A percentile compares a stretch with the other conserved stretches of the same genome.
phyloP scores from a whole-genome alignment of 2,888 invertebrate species.

The Drosophila lutescens region DNA sequence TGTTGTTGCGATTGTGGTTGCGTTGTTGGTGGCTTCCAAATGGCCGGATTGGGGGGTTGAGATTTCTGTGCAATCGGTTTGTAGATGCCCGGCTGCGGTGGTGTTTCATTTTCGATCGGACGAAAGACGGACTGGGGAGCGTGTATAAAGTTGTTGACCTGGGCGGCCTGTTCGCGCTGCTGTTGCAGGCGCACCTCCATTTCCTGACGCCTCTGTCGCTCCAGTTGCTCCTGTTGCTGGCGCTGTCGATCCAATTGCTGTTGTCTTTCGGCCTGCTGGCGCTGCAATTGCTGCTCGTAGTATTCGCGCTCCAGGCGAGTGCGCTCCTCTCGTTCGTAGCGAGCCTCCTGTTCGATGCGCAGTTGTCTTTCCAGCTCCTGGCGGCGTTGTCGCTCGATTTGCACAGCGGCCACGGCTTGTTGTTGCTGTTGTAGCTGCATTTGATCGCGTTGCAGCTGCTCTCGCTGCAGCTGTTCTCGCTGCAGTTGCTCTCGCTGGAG shows the following conservation, averaged over 20 bases:
- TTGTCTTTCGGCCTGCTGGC: constrained; percentile 47
- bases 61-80: constrained; percentile 77
- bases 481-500: constrained; percentile 34
- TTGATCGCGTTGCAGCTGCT: constrained; percentile 63
- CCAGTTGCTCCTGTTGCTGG: constrained; percentile 53
- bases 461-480: constrained; percentile 67
- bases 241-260: constrained; percentile 66
- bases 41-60: constrained; percentile 40
- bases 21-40: constrained; percentile 51
- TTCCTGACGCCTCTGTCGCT: constrained; percentile 67
- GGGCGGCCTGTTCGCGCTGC: constrained; percentile 84
- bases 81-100: constrained; percentile 65
- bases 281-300: constrained; percentile 73
- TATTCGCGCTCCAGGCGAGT: constrained; percentile 84
- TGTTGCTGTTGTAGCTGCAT: constrained; percentile 46
- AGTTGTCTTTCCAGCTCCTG: constrained; percentile 84
- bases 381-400: constrained; percentile 72
- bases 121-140: constrained; percentile 91
- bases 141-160: constrained; percentile 90
- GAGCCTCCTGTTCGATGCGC: constrained; percentile 66
- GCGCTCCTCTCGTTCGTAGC: constrained; percentile 71
- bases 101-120: constrained; percentile 84
- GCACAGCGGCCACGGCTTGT: constrained; percentile 35
- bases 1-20: constrained; percentile 31
- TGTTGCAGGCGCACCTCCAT: constrained; percentile 82